Percentiles rank a stretch among this genome's conserved stretches.
Evolutionary conservation across 2,113 vertebrate genomes (phyloP).

Genomic region (Lamprotornis superbus): DNA sequence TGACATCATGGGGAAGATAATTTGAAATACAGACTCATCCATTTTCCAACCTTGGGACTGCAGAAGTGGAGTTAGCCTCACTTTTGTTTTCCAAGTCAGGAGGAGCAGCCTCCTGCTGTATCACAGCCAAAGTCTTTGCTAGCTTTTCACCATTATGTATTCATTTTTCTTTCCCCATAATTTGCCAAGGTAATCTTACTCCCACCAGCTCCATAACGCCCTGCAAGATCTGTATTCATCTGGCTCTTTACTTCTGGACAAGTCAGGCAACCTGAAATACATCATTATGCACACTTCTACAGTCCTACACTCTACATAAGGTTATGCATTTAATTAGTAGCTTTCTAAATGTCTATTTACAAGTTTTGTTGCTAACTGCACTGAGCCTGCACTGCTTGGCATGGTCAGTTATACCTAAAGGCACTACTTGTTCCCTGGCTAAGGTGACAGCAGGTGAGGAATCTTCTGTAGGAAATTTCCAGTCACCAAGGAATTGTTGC

Average conservation of each 20-base stretch:
- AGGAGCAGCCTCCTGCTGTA: background rate
- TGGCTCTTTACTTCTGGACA: background rate
- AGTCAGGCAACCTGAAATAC: background rate
- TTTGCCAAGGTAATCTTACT: background rate
- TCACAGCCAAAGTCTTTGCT: background rate
- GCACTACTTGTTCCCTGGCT: background rate
- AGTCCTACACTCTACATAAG: background rate
- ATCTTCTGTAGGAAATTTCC: background rate
- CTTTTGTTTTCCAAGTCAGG: background rate
- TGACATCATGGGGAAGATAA: background rate
- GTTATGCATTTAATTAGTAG: background rate
- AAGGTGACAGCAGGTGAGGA: background rate
- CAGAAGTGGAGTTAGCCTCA: background rate
- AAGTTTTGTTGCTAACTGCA: background rate
- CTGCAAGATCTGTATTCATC: background rate
- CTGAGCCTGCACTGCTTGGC: background rate
- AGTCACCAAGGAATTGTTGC: background rate
- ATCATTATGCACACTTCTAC: background rate
- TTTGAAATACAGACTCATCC: background rate
- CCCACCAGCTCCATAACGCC: background rate
- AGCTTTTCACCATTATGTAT: background rate
- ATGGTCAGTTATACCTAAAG: background rate
- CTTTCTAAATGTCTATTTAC: background rate
- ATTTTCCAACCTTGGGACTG: background rate
- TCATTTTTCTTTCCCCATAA: background rate